Evolutionary conservation across 2,113 vertebrate species (phyloP).

Genomic region (Festucalex cinctus): DNA sequence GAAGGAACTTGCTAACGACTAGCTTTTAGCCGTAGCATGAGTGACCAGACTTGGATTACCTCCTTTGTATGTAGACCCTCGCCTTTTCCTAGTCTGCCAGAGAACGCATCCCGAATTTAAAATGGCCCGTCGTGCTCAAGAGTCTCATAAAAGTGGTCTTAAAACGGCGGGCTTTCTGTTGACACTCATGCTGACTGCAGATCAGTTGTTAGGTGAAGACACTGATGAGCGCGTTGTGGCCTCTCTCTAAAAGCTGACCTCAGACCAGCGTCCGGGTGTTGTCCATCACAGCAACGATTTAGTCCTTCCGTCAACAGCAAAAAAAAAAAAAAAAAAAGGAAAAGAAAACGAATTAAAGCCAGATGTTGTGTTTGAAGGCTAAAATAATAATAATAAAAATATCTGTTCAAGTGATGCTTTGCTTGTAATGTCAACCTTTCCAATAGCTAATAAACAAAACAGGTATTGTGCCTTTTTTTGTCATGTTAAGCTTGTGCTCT

Average conservation of each 20-base stretch:
- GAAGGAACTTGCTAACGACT: constrained; percentile 4
- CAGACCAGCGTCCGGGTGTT: background rate
- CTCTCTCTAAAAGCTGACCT: background rate
- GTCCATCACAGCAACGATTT: too few species aligned
- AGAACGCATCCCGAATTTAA: accelerated
- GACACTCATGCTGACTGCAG: background rate
- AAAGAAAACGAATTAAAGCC: constrained; percentile 1
- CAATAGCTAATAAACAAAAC: too few species aligned
- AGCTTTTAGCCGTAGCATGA: constrained; percentile 41
- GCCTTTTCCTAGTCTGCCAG: background rate
- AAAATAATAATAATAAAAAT: background rate
- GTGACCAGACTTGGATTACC: constrained; percentile 21
- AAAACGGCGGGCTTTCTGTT: constrained; percentile 28
- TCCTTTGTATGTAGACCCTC: background rate
- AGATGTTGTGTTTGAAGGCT: background rate
- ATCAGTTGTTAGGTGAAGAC: background rate
- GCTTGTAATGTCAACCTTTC: background rate
- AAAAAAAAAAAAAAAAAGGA: too few species aligned
- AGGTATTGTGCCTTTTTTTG: too few species aligned
- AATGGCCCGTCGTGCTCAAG: too few species aligned
- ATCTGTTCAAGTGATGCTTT: background rate
- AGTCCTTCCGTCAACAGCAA: too few species aligned
- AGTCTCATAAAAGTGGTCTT: background rate
- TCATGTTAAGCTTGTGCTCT: too few species aligned
- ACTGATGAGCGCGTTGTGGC: background rate